Conservation (phyloP, 2,888 invertebrate species). For the Aricia artaxerxes region DNA sequence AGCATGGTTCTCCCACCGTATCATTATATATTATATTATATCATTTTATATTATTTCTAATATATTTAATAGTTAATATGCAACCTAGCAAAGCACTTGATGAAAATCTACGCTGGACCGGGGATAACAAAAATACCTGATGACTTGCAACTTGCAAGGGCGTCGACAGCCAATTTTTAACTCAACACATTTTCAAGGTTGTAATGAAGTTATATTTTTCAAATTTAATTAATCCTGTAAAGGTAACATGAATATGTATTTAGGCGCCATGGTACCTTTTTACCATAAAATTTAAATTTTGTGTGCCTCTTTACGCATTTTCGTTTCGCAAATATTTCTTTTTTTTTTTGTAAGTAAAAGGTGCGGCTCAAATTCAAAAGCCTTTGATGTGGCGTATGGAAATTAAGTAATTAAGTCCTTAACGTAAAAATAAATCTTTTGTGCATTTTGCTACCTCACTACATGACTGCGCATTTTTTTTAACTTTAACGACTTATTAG, state of each 20-base stretch:
- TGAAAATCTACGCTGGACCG: too few relatives aligned
- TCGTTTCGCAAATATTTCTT: constrained; percentile 1
- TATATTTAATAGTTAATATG: too few relatives aligned
- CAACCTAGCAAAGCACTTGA: too few relatives aligned
- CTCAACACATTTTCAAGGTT: neutral
- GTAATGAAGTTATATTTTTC: constrained; percentile 5
- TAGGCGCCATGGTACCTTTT: constrained; percentile 10
- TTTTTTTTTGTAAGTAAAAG: constrained; percentile 7
- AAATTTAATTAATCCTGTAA: constrained; percentile 2
- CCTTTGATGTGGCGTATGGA: constrained; percentile 16
- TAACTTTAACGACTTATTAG: neutral
- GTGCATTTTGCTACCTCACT: neutral
- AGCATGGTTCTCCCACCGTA: too few relatives aligned
- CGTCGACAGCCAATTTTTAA: too few relatives aligned
- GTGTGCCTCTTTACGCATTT: constrained; percentile 22
- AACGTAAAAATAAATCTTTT: constrained; percentile 17
- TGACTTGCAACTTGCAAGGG: too few relatives aligned
- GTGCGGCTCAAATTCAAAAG: neutral
- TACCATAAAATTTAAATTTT: constrained; percentile 28
- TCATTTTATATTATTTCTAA: too few relatives aligned
- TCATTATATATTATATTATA: too few relatives aligned
- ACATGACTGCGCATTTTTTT: neutral
- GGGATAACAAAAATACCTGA: too few relatives aligned
- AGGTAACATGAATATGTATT: constrained; percentile 28
- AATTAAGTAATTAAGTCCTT: constrained; percentile 18